Evolutionary conservation across 2,797 vertebrate genomes (phyloP).

Genomic region (Gymnothorax reevesii): DNA sequence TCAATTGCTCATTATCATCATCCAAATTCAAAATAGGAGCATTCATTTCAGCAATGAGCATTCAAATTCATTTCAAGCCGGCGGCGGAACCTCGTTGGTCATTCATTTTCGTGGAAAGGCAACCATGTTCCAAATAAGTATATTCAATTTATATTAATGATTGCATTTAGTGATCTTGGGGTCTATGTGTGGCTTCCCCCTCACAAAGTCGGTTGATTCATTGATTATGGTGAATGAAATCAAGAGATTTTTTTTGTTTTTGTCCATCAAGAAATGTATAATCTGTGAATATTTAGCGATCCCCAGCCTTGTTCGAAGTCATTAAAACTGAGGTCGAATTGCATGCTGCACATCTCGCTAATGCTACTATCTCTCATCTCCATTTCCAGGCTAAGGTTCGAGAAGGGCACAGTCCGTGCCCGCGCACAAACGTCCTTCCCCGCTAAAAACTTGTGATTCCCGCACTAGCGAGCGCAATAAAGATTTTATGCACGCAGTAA

Average conservation of each 20-base stretch:
- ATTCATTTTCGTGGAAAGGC: too few relatives aligned
- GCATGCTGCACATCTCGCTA: background rate
- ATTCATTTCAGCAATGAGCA: too few relatives aligned
- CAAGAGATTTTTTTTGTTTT: background rate
- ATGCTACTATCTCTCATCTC: background rate
- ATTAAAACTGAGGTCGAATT: background rate
- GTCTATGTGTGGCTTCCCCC: too few relatives aligned
- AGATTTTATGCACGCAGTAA: background rate
- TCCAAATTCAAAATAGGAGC: too few relatives aligned
- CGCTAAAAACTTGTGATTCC: background rate
- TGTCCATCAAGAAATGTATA: background rate
- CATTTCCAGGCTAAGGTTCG: background rate
- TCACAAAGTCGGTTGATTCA: background rate
- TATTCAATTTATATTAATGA: too few relatives aligned
- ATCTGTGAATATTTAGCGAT: background rate
- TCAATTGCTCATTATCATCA: too few relatives aligned
- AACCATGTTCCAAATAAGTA: too few relatives aligned
- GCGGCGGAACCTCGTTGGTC: too few relatives aligned
- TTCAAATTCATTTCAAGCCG: too few relatives aligned
- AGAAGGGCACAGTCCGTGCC: background rate
- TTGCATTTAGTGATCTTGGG: too few relatives aligned
- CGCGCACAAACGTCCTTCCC: background rate
- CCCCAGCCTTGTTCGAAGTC: background rate
- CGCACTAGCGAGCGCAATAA: background rate
- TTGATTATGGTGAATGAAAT: background rate